Conservation (phyloP, 2,888 invertebrate species). For the Drosophila diplacantha region DNA sequence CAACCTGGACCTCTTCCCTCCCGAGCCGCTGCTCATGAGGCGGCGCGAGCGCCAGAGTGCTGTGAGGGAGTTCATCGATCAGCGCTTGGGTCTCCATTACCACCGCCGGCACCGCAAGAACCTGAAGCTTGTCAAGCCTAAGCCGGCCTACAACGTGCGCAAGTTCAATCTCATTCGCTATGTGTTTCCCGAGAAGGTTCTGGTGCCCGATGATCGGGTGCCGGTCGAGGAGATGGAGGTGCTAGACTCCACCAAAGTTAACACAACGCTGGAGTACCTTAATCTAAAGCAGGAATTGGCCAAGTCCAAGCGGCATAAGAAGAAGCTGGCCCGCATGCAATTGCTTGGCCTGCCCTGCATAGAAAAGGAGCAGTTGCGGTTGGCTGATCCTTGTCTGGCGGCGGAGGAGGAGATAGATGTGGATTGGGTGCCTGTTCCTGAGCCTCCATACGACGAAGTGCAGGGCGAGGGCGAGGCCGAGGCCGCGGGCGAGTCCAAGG, state of each 20-base stretch:
- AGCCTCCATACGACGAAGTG: constrained; percentile 25
- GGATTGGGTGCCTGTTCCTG: constrained; percentile 74
- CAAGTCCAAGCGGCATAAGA: constrained; percentile 45
- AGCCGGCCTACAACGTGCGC: constrained; percentile 64
- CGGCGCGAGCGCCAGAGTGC: constrained; percentile 48
- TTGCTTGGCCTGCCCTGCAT: constrained; percentile 68
- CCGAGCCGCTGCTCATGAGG: constrained; percentile 44
- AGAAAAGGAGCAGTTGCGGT: constrained; percentile 50
- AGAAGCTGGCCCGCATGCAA: constrained; percentile 62
- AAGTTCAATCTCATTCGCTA: constrained; percentile 76
- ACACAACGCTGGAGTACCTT: constrained; percentile 68
- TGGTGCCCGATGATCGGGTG: constrained; percentile 40
- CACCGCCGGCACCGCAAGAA: constrained; percentile 66
- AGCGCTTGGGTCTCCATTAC: constrained; percentile 71
- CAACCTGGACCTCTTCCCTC: constrained; percentile 67
- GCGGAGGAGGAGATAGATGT: constrained; percentile 54
- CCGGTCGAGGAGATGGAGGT: constrained; percentile 37
- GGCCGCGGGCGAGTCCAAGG: not conserved
- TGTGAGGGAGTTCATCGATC: constrained; percentile 55
- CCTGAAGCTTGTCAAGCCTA: constrained; percentile 70
- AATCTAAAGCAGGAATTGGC: constrained; percentile 50
- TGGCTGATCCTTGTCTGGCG: constrained; percentile 60
- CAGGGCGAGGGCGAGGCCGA: not conserved
- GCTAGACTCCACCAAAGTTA: constrained; percentile 46
- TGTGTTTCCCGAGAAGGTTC: constrained; percentile 60